phyloP scores from a whole-genome alignment of 2,797 vertebrate species.

The Fratercula arctica region DNA sequence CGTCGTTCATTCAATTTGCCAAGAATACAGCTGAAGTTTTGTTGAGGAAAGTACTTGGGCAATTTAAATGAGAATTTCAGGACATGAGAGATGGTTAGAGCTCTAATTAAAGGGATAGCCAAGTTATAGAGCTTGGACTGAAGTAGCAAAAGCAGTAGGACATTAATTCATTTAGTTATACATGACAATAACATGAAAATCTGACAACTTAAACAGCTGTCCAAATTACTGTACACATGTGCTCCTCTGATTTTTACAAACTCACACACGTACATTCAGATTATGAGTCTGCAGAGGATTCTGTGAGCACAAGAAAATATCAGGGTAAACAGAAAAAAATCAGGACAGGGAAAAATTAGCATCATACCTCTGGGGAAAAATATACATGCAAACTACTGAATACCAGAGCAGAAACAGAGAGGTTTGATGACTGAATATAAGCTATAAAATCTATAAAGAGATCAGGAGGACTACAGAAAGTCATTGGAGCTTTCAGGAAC shows the following conservation, averaged over 20 bases:
- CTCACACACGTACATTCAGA: background rate
- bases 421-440: background rate
- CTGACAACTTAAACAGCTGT: constrained; percentile 61
- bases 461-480: constrained; percentile 17
- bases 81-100: background rate
- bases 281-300: constrained; percentile 34
- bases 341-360: background rate
- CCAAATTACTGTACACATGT: constrained; percentile 50
- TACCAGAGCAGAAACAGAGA: background rate
- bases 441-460: constrained; percentile 58
- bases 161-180: constrained; percentile 43
- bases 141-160: constrained; percentile 33
- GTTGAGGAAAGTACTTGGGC: constrained; percentile 33
- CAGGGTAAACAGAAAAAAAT: constrained; percentile 8
- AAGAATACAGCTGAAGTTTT: constrained; percentile 42
- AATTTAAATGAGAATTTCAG: constrained; percentile 71
- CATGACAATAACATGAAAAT: constrained; percentile 50
- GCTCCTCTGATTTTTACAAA: constrained; percentile 41
- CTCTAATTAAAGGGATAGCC: constrained; percentile 59
- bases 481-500: background rate
- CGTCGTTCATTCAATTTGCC: constrained; percentile 35
- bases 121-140: background rate
- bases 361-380: background rate
- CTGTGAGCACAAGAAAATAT: background rate
- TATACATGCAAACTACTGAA: background rate